Base-by-base conservation (phyloP, 2,113 vertebrate species). In the Solea senegalensis region DNA sequence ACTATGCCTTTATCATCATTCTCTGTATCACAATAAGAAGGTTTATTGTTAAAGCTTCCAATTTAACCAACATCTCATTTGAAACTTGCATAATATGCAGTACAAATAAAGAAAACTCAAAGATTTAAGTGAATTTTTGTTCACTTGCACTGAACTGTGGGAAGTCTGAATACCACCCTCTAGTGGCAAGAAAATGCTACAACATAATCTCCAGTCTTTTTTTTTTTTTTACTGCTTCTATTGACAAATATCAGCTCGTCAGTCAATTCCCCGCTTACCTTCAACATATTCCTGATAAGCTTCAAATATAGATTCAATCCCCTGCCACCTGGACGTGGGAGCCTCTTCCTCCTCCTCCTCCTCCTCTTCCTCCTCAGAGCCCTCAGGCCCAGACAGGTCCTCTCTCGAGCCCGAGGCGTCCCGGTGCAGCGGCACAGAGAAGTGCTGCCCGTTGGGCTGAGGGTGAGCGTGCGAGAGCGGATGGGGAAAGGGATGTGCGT, bases 231-330 rank as follows among this genome's bases (percentile, higher is more conserved):
- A 27, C 9, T 11, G 2, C 9, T 16, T 46, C 7, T 49, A 8
- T 62, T 48, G 27, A 50, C 12, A n/a, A 1, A n/a, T 9, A 10
- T 39, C 9, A 64, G 3, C 10, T 21, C 40, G 9, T 51, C 28
- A 50, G 28, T 39, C 46, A 64, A 34, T 34, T 21, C 34, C 34
- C 34, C 27, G n/a, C 85, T 85, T 75, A 99, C 98, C 97, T 94
- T 99, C 98, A 81, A 96, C 92, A 48, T 98, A 97, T 81, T 99
- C 97, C 92, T 99, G 98, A 93, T 99, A 99, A 65, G 98, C 96
- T 92, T 98, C 97, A 86, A 98, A 97, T 84, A 98, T 93, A 27
- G 96, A 95, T 93, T 99, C 98, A 26, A 99, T 98, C 78, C 98
- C 98, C 81, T 96, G 96, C 98, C 98, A 99, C 85, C 94, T 95